Percentiles rank a stretch among this genome's conserved stretches.
These are phyloP conservation scores for Pachyseris speciosa DNA, from an alignment of 64 coral and sea anemone genomes.

Conservation along the genomic window DNA sequence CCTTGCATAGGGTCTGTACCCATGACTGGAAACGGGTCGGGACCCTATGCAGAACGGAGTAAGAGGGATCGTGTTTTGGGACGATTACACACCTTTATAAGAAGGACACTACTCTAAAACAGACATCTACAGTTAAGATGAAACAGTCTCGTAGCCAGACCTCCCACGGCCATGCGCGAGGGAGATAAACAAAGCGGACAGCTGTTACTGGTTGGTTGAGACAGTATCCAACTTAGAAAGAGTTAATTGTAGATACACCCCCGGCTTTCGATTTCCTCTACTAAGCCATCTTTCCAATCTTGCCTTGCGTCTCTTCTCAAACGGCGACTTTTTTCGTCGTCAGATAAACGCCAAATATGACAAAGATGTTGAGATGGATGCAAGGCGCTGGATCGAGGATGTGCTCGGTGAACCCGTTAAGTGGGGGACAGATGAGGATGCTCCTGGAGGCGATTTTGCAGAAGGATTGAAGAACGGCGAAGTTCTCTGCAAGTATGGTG, in stretches of 20 bases:
- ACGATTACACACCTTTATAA: too few relatives aligned
- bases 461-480: constrained; percentile 40
- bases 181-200: too few relatives aligned
- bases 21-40: too few relatives aligned
- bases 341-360: constrained; percentile 62
- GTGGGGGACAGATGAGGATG: constrained; percentile 4
- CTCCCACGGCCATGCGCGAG: too few relatives aligned
- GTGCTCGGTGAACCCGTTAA: constrained; percentile 41
- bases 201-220: not conserved
- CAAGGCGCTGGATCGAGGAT: constrained; percentile 65
- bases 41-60: too few relatives aligned
- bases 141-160: too few relatives aligned
- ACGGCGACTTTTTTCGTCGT: not conserved
- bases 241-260: too few relatives aligned
- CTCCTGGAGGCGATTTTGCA: constrained; percentile 48
- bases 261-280: not conserved
- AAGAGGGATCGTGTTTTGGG: too few relatives aligned
- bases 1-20: too few relatives aligned
- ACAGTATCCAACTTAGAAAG: too few relatives aligned
- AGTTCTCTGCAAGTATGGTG: constrained; percentile 67
- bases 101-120: too few relatives aligned
- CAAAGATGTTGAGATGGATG: constrained; percentile 27
- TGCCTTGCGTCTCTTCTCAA: not conserved
- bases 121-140: too few relatives aligned
- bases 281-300: not conserved